These are phyloP conservation scores for Chelon auratus DNA, from an alignment of 2,797 vertebrate genomes.

Conservation along the genomic window DNA sequence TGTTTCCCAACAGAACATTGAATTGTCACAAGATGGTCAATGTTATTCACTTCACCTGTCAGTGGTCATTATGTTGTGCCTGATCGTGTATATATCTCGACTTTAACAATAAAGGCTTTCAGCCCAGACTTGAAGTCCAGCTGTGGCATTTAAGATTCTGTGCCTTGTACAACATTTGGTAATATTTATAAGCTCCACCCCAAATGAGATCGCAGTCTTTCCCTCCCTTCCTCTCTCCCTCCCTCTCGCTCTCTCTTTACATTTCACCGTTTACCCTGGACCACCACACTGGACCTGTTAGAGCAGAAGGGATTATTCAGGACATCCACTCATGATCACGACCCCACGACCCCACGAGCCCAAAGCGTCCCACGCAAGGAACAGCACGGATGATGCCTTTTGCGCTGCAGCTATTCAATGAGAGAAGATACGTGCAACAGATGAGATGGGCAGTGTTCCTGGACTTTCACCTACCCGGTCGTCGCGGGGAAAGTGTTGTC, in stretches of 20 bases:
- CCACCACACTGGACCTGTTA: constrained; percentile 33
- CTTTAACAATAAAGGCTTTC: background rate
- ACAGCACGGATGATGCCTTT: constrained; percentile 72
- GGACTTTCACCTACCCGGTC: constrained; percentile 45
- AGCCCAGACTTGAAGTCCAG: background rate
- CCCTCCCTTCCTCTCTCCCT: constrained; percentile 21
- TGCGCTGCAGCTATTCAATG: constrained; percentile 66
- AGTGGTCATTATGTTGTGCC: too few relatives aligned
- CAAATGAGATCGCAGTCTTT: constrained; percentile 35
- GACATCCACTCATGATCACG: constrained; percentile 26
- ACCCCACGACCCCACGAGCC: background rate
- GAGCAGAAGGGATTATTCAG: constrained; percentile 15
- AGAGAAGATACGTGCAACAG: constrained; percentile 65
- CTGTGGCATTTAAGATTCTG: background rate
- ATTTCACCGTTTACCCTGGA: constrained; percentile 27
- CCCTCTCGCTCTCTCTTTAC: constrained; percentile 27
- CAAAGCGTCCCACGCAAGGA: constrained; percentile 3
- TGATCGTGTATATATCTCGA: too few relatives aligned
- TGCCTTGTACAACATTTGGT: constrained; percentile 11
- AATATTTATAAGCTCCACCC: constrained; percentile 75
- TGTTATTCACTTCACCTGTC: too few relatives aligned
- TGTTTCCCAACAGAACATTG: too few relatives aligned
- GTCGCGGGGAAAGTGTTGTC: background rate
- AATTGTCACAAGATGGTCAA: too few relatives aligned
- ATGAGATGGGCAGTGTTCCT: constrained; percentile 72